phyloP scores from a whole-genome alignment of 2,888 invertebrate genomes.

The Crocallis elinguaria region DNA sequence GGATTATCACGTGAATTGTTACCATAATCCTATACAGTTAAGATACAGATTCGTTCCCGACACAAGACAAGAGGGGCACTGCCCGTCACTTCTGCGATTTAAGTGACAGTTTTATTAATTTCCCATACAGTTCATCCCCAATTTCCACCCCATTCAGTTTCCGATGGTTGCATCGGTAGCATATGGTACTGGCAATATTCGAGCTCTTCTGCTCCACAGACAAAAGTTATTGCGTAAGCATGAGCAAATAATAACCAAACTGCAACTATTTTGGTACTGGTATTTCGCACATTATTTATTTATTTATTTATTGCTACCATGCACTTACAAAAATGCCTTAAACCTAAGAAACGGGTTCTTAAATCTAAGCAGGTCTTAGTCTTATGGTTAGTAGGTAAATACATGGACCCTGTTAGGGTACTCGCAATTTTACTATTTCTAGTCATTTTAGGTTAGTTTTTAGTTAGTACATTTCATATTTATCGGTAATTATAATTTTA shows the following conservation, averaged over 20 bases:
- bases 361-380: no score
- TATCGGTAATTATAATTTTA: no score
- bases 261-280: no score
- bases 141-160: conserved; percentile 75
- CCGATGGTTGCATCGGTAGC: conserved; percentile 72
- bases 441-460: neutral
- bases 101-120: conserved; percentile 92
- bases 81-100: conserved; percentile 81
- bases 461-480: neutral
- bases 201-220: conserved; percentile 43
- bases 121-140: conserved; percentile 81
- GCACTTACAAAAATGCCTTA: no score
- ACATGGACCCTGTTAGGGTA: no score
- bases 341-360: no score
- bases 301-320: no score
- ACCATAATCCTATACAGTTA: conserved; percentile 49
- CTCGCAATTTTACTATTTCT: no score
- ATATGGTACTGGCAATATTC: conserved; percentile 69
- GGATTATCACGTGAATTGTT: conserved; percentile 44
- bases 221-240: conserved; percentile 11
- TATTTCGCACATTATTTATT: no score
- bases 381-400: no score
- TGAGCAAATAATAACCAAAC: neutral
- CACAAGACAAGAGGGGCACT: conserved; percentile 62
- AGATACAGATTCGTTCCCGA: conserved; percentile 57